Percentiles rank a stretch among this genome's conserved stretches.
phyloP scores from a whole-genome alignment of 2,797 vertebrate species.

The Discoglossus pictus region DNA sequence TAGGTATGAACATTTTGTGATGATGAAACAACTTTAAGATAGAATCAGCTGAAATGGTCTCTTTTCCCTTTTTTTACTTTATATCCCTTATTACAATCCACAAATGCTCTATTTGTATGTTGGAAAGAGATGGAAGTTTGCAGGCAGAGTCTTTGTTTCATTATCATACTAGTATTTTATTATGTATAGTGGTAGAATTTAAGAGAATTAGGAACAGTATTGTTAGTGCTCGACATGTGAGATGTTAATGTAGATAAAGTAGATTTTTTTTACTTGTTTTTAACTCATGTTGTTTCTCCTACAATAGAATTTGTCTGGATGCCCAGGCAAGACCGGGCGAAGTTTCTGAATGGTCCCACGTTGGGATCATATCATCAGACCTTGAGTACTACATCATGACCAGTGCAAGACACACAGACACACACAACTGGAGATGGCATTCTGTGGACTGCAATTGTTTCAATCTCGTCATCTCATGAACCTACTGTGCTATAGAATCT shows the following conservation, averaged over 20 bases:
- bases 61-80: too few relatives aligned
- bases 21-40: too few relatives aligned
- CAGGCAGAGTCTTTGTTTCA: too few relatives aligned
- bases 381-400: slow-evolving; percentile 87
- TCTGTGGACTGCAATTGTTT: slow-evolving; percentile 77
- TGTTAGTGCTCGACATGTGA: too few relatives aligned
- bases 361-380: slow-evolving; percentile 90
- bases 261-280: too few relatives aligned
- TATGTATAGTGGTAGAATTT: not conserved
- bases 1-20: too few relatives aligned
- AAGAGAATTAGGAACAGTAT: slow-evolving; percentile 6
- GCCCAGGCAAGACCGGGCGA: slow-evolving; percentile 89
- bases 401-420: slow-evolving; percentile 57
- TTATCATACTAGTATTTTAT: too few relatives aligned
- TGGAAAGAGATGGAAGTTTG: too few relatives aligned
- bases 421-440: slow-evolving; percentile 77
- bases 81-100: too few relatives aligned
- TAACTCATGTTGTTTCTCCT: slow-evolving; percentile 26
- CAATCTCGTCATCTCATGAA: slow-evolving; percentile 89
- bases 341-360: slow-evolving; percentile 92
- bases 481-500: slow-evolving; percentile 95
- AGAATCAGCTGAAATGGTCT: too few relatives aligned
- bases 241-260: too few relatives aligned
- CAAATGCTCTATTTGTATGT: too few relatives aligned
- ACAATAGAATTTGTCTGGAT: slow-evolving; percentile 87